Conservation (phyloP, 2,113 vertebrate genomes). For the Ciconia boyciana region DNA sequence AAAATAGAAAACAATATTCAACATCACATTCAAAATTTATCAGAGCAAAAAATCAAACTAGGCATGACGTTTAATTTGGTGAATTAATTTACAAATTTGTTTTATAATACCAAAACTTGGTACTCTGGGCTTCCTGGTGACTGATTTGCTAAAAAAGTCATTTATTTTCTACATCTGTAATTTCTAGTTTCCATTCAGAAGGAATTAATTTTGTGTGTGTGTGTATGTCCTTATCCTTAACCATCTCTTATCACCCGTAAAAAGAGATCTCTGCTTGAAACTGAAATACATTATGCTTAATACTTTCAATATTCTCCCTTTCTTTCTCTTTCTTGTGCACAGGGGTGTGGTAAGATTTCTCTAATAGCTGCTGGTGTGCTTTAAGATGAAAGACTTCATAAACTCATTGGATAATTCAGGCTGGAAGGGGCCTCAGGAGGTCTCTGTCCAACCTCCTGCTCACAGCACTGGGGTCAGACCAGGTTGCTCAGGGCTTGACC, state of each 20-base stretch:
- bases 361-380: background rate
- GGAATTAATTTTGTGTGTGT: background rate
- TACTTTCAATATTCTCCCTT: background rate
- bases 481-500: background rate
- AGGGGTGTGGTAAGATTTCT: background rate
- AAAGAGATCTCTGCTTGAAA: background rate
- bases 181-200: background rate
- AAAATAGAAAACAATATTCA: background rate
- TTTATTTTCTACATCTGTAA: background rate
- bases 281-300: background rate
- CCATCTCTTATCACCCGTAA: background rate
- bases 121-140: background rate
- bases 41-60: background rate
- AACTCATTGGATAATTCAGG: background rate
- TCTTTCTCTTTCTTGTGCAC: background rate
- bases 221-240: background rate
- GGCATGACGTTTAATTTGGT: background rate
- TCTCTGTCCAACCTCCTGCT: background rate
- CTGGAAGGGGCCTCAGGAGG: background rate
- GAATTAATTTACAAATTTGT: background rate
- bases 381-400: background rate
- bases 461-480: background rate
- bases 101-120: background rate
- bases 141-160: background rate
- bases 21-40: background rate